phyloP scores from a whole-genome alignment of 2,113 vertebrate species.

The Tychaedon coryphoeus region DNA sequence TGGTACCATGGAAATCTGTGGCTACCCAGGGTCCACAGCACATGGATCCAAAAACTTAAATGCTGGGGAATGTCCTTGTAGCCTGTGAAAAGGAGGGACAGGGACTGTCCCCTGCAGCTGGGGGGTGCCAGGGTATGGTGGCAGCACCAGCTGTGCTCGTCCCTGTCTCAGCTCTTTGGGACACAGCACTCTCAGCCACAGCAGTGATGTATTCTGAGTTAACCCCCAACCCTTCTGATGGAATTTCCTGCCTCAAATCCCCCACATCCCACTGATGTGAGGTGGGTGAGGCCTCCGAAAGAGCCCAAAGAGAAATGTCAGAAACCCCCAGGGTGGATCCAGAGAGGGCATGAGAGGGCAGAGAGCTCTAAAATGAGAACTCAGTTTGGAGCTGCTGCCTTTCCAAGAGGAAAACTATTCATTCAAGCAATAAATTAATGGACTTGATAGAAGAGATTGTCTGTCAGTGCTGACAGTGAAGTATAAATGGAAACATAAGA shows the following conservation, averaged over 20 bases:
- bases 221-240: accelerated
- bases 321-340: not conserved
- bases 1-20: accelerated
- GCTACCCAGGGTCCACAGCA: not conserved
- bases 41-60: not conserved
- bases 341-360: not conserved
- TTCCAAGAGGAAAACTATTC: not conserved
- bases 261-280: not conserved
- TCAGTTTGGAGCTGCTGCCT: not conserved
- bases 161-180: not conserved
- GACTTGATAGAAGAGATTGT: not conserved
- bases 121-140: not conserved
- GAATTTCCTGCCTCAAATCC: not conserved
- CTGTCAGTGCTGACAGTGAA: not conserved
- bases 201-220: not conserved
- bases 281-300: not conserved
- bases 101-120: not conserved
- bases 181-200: not conserved
- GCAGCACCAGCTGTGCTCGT: not conserved
- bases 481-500: not conserved
- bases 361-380: not conserved
- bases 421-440: not conserved
- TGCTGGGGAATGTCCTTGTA: not conserved
- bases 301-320: not conserved
- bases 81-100: not conserved